A percentile compares a stretch with the other conserved stretches of the same genome.
phyloP scores from a whole-genome alignment of 2,113 vertebrate genomes.

The Bambusicola thoracicus region DNA sequence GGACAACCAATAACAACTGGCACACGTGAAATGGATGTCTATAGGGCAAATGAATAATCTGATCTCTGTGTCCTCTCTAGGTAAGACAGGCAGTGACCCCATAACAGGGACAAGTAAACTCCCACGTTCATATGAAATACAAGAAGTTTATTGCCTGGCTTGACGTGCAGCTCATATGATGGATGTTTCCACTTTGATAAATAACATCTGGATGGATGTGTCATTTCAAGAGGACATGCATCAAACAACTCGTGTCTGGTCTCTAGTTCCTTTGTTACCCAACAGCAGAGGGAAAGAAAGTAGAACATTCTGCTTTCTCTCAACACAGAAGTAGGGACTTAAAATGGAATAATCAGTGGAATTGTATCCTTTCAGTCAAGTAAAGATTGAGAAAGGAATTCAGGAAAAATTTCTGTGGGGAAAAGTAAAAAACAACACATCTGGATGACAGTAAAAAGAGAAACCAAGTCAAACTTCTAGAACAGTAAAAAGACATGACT shows the following conservation, averaged over 20 bases:
- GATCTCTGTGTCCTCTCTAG: not conserved
- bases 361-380: not conserved
- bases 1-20: not conserved
- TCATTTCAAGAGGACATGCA: not conserved
- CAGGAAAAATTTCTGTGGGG: not conserved
- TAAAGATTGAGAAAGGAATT: not conserved
- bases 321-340: not conserved
- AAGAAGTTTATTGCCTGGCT: not conserved
- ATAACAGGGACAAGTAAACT: not conserved
- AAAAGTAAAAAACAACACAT: not conserved
- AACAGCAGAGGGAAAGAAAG: not conserved
- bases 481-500: not conserved
- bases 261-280: not conserved
- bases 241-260: not conserved
- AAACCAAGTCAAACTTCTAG: not conserved
- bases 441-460: not conserved
- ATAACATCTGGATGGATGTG: not conserved
- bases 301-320: not conserved
- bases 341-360: not conserved
- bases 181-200: not conserved
- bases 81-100: not conserved
- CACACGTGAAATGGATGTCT: not conserved
- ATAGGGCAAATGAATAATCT: not conserved
- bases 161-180: not conserved
- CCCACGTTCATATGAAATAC: not conserved